Evolutionary conservation across 1,140 invertebrate genomes (phyloP).

Genomic region (Caenorhabditis inopinata): DNA sequence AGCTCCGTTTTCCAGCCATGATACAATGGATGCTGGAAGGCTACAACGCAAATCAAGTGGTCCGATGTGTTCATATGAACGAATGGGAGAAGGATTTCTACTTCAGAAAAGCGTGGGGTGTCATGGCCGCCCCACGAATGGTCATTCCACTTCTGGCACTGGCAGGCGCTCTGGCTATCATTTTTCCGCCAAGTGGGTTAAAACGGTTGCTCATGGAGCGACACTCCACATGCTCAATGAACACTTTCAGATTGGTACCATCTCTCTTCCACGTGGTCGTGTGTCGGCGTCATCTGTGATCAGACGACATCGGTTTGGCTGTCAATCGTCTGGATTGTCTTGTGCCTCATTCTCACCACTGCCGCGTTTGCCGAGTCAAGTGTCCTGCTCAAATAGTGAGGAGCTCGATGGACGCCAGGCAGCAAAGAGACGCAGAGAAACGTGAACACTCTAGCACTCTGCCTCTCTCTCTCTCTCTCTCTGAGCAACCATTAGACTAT

Average conservation of each 20-base stretch:
- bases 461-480: too few species aligned
- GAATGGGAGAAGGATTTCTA: conserved; percentile 7
- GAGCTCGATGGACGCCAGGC: too few species aligned
- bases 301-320: conserved; percentile 3
- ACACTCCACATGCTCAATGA: not conserved
- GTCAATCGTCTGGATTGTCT: not conserved
- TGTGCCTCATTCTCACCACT: not conserved
- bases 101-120: not conserved
- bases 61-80: conserved; percentile 20
- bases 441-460: too few species aligned
- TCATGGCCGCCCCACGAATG: not conserved
- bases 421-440: too few species aligned
- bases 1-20: not conserved
- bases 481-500: too few species aligned
- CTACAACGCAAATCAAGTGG: conserved; percentile 19
- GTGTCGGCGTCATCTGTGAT: conserved; percentile 6
- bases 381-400: not conserved
- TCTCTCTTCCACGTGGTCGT: not conserved
- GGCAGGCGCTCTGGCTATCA: not conserved
- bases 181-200: not conserved
- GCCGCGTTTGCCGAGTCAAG: not conserved
- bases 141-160: not conserved
- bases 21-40: conserved; percentile 27
- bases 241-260: not conserved
- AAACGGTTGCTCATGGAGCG: too few species aligned